Conservation (phyloP, 2,113 vertebrate species). For the Colaptes auratus region DNA sequence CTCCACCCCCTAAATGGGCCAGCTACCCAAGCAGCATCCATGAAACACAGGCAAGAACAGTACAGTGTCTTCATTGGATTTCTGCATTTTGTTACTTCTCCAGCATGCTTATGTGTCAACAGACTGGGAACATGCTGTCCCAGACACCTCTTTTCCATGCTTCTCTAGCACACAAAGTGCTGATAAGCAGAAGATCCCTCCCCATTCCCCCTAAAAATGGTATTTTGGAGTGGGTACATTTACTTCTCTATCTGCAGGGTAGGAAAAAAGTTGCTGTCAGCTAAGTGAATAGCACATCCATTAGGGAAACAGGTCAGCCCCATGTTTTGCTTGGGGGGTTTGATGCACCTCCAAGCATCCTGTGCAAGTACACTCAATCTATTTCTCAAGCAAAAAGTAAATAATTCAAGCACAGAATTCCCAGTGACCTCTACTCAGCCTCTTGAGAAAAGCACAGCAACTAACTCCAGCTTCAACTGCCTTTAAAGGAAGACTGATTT, state of each 20-base stretch:
- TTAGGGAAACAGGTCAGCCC: neutral
- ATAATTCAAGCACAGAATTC: neutral
- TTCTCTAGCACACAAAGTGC: neutral
- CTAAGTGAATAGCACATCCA: neutral
- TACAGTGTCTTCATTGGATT: neutral
- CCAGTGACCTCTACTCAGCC: neutral
- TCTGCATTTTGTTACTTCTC: neutral
- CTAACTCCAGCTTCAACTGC: constrained; percentile 12
- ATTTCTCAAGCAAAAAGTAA: neutral
- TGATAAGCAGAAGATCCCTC: neutral
- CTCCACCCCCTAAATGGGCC: neutral
- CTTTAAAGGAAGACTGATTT: constrained; percentile 17
- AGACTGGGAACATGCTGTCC: neutral
- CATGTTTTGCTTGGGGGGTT: neutral
- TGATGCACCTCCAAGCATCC: neutral
- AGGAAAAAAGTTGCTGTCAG: neutral
- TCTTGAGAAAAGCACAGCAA: neutral
- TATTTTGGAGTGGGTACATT: neutral
- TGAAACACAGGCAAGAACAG: neutral
- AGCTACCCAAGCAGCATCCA: neutral
- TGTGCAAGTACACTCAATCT: neutral
- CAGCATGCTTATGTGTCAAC: neutral
- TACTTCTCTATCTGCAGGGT: neutral
- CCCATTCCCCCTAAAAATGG: neutral
- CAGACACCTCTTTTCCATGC: neutral